Evolutionary conservation across 2,797 vertebrate species (phyloP), one percentile per base, ranked within the genome.

Genomic region (Myotis daubentonii): DNA sequence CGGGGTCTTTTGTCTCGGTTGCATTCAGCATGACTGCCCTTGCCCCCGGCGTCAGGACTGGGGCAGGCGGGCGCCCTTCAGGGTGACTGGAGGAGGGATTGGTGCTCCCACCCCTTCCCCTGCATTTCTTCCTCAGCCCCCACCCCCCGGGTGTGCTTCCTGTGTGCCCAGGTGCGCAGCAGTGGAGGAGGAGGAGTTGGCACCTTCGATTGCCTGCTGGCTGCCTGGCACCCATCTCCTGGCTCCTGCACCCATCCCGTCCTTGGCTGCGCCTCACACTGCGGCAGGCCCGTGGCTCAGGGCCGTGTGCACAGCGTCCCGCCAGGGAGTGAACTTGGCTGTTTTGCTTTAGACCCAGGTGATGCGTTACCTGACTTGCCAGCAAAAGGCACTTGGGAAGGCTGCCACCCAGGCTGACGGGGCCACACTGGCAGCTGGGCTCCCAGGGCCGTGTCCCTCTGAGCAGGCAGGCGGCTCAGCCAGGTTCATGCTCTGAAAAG

Each of bases 381-480:
- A 20, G 84, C 65, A 28, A 0, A 3, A 36, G 19, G 70, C 22
- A 6, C 81, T 53, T 23, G 41, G 55, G 47, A 72, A 33, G 16
- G 30, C 74, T 47, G 60, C 6, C 49, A 72, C 10, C 55, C 11
- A 36, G 22, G 47, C 22, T 15, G 76, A n/a, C 15, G 47, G 19
- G 33, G 5, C 53, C 33, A 19, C 1, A 10, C 2, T 23, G 60
- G n/a, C 25, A 19, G 22, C 47, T 23, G 74, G 23, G 3, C 30
- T 36, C 19, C 33, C 17, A 2, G 25, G 3, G 47, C 2, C 5
- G 53, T 8, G 0, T 68, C 51, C 89, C 10, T n/a, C 16, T 0
- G 0, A 51, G 49, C 15, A 0, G 49, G n/a, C 3, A 5, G 49
- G 57, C 3, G 1, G 22, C 13, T 11, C 20, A 17, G 47, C 0